These are phyloP conservation scores for Octodon degus DNA, from an alignment of 2,113 vertebrate species.

Conservation along the genomic window DNA sequence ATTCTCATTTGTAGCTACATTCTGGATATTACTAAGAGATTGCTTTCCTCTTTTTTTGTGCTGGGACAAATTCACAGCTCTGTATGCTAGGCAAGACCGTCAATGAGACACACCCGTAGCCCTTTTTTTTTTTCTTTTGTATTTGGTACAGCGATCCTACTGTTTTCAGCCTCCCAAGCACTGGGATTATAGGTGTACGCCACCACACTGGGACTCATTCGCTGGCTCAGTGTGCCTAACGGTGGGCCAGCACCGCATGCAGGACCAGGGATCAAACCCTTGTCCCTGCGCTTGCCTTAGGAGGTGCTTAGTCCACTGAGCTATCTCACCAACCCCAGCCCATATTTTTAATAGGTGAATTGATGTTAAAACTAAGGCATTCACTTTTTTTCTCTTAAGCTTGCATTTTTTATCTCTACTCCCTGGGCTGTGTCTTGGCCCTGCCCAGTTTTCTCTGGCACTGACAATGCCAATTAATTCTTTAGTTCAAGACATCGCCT, in stretches of 20 bases:
- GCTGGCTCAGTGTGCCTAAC: no score
- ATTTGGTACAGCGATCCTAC: no score
- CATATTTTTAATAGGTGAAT: not conserved
- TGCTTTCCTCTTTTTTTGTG: not conserved
- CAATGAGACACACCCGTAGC: not conserved
- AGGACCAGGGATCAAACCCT: no score
- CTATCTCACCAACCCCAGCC: not conserved
- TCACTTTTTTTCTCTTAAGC: not conserved
- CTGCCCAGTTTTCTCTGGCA: not conserved
- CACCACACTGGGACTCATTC: no score
- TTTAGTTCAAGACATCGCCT: not conserved
- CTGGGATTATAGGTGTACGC: no score
- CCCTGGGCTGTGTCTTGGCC: not conserved
- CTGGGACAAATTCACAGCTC: not conserved
- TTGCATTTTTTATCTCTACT: not conserved
- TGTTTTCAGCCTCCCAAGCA: no score
- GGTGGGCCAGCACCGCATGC: no score
- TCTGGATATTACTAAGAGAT: not conserved
- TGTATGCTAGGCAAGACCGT: not conserved
- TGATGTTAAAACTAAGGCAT: slow-evolving; percentile 25
- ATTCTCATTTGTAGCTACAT: not conserved
- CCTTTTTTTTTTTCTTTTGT: no score
- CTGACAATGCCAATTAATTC: not conserved
- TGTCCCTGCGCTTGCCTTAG: no score
- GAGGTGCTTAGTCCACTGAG: no score